Evolutionary conservation across 2,113 vertebrate genomes (phyloP), one percentile per base, ranked within the genome.

Genomic region (Xiphias gladius): DNA sequence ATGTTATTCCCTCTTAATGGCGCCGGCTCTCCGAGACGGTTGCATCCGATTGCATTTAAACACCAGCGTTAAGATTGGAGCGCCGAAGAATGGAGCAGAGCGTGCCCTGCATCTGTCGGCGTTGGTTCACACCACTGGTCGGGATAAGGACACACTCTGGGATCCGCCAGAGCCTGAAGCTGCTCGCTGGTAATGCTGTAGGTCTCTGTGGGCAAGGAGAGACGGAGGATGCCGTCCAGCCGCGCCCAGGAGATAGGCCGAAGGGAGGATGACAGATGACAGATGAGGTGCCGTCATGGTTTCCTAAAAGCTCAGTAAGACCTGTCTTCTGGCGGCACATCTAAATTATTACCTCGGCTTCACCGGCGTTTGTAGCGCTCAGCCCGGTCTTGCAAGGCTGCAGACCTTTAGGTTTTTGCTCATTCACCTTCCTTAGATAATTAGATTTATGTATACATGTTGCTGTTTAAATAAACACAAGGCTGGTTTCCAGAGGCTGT

Each of bases 261-360:
- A 91, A 85, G 88, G 83, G 66, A 80, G 73, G 88, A 67, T 88
- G 93, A 93, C 90, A 92, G 85, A 90, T 93, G 92, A 94, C 84
- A 67, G 89, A 94, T 94, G 93, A 93, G 91, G 84, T 91, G 90
- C 86, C 80, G 91, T 94, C 88, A 88, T 83, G 87, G 84, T 81
- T 91, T 92, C 91, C 89, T 89, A 82, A 87, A 81, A 93, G 92
- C 91, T 87, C 90, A 86, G 90, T 92, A 76, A 85, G 91, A 92
- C 87, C 88, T 89, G 91, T 93, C 90, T 86, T 65, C 69, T 86
- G 84, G 84, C 78, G 20, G 81, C 88, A 78, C 52, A 37, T 93
- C 92, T 92, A 92, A 93, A 94, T 94, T 92, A 94, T 94, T 89
- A 90, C 86, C 84, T 84, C 78, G 64, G 84, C 80, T 80, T 86